Evolutionary conservation across 2,113 vertebrate genomes (phyloP), one percentile per base, ranked within the genome.

Genomic region (Acanthisitta chloris): DNA sequence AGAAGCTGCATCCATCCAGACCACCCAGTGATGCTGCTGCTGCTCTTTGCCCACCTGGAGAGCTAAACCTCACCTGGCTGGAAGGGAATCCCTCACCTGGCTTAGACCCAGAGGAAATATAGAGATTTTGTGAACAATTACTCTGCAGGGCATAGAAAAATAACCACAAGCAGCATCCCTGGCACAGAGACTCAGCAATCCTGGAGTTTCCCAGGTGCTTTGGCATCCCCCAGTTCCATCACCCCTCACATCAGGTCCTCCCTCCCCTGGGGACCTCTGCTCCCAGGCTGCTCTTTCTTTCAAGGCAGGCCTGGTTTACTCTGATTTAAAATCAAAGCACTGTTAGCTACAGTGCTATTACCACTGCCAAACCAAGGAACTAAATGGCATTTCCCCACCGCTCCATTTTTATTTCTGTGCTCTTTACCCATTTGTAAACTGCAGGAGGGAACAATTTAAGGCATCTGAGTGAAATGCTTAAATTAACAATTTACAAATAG

Each of bases 401-500:
- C 86, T 93, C 90, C 85, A 28, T 67, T 91, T 54, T 3, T 16
- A 54, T 82, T 92, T 91, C 77, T 17, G 57, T 16, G 66, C 94
- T 91, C 94, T 95, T 96, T 88, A 33, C 59, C 94, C 85, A 43
- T 72, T 79, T 45, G 84, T 52, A 79, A 97, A 38, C 92, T 24
- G 64, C 93, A 14, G 94, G 90, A 90, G 94, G 93, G 94, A 97
- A 70, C 69, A 55, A 65, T 97, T 96, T 81, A 57, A 81, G 90
- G 90, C 96, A 90, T 72, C 84, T 57, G 86, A 84, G 96, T n/a
- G 84, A 92, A 70, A 92, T 76, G 85, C 84, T 91, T 79, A 92
- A 97, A 97, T 96, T 97, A 97, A 97, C 76, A 81, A 97, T 97
- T 97, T 96, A 79, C 95, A 94, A 97, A 97, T 49, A 86, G 92